Evolutionary conservation across 2,113 vertebrate genomes (phyloP).

Genomic region (Sylvietta virens): DNA sequence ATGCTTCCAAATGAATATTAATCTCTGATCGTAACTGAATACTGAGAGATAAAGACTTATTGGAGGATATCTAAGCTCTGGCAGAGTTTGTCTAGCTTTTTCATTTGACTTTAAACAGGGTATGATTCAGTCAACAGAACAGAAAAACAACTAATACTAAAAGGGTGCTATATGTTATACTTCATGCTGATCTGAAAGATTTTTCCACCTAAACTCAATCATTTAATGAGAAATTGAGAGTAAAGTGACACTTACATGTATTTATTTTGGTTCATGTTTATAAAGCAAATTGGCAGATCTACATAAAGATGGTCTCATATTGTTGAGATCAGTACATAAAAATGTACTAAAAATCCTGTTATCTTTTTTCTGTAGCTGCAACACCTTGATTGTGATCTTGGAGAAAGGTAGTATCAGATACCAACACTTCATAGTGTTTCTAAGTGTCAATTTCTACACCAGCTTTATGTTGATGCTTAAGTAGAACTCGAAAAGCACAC

Average conservation of each 20-base stretch:
- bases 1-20: neutral
- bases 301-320: neutral
- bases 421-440: neutral
- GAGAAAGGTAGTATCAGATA: neutral
- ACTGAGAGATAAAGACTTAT: neutral
- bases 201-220: neutral
- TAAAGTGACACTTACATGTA: neutral
- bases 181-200: neutral
- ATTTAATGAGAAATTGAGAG: neutral
- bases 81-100: neutral
- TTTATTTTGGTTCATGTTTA: neutral
- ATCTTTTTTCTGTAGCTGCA: neutral
- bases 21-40: neutral
- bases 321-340: neutral
- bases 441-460: neutral
- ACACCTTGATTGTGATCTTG: neutral
- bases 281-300: neutral
- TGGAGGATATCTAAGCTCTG: neutral
- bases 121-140: neutral
- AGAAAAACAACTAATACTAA: neutral
- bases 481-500: neutral
- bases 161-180: neutral
- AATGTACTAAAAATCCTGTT: neutral
- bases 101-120: neutral
- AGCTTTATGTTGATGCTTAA: neutral